phyloP scores from a whole-genome alignment of 2,888 invertebrate genomes.

The Bugulina stolonifera region DNA sequence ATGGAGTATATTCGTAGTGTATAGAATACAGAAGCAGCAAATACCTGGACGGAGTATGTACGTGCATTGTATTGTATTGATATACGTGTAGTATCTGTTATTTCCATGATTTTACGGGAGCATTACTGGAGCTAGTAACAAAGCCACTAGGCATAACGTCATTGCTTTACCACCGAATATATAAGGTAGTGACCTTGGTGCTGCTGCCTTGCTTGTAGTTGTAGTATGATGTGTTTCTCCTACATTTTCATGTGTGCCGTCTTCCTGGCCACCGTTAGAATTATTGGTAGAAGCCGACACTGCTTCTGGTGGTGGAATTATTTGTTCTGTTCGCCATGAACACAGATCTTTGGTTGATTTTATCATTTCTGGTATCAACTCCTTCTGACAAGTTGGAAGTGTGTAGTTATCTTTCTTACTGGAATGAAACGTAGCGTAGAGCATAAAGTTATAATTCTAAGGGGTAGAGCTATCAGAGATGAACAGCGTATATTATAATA shows the following conservation, averaged over 20 bases:
- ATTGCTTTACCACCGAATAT: background rate
- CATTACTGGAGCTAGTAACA: background rate
- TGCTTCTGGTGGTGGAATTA: background rate
- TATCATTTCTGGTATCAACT: background rate
- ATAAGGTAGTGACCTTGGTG: too few relatives aligned
- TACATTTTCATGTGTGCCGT: background rate
- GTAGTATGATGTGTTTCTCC: too few relatives aligned
- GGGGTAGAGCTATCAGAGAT: too few relatives aligned
- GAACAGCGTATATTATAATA: too few relatives aligned
- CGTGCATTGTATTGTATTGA: too few relatives aligned
- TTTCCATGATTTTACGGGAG: too few relatives aligned
- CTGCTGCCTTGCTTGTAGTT: background rate
- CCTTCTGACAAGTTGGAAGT: background rate
- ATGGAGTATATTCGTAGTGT: too few relatives aligned
- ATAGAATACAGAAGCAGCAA: too few relatives aligned
- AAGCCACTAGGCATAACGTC: background rate
- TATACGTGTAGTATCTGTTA: too few relatives aligned
- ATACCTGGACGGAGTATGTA: too few relatives aligned
- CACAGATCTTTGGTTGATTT: background rate
- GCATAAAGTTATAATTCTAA: too few relatives aligned
- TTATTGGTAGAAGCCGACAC: background rate
- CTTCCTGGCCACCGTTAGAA: background rate
- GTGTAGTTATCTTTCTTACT: background rate
- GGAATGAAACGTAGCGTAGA: too few relatives aligned
- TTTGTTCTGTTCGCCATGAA: background rate